A percentile compares a stretch with the other conserved stretches of the same genome.
phyloP scores from a whole-genome alignment of 2,113 vertebrate species.

The Aspidoscelis tigris region DNA sequence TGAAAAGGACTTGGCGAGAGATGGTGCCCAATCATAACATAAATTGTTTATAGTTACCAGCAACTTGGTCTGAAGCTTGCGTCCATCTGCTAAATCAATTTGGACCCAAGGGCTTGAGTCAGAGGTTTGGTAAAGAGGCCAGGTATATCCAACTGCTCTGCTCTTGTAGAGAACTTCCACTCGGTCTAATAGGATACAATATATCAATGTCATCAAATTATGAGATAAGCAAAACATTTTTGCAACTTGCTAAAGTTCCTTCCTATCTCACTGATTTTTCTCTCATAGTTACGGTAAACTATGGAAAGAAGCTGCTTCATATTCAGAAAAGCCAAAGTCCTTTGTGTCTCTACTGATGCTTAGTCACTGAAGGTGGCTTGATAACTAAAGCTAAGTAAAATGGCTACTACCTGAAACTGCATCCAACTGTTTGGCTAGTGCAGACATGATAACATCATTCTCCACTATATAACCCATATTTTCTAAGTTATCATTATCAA shows the following conservation, averaged over 20 bases:
- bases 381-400: slow-evolving; percentile 48
- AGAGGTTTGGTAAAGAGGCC: slow-evolving; percentile 81
- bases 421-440: slow-evolving; percentile 90
- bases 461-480: slow-evolving; percentile 97
- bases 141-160: slow-evolving; percentile 86
- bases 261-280: neutral
- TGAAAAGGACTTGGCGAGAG: slow-evolving; percentile 50
- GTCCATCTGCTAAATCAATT: slow-evolving; percentile 88
- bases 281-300: neutral
- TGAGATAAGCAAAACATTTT: slow-evolving; percentile 26
- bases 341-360: neutral
- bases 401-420: slow-evolving; percentile 82
- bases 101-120: slow-evolving; percentile 90
- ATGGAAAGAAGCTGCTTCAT: neutral
- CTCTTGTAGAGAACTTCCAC: slow-evolving; percentile 90
- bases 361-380: neutral
- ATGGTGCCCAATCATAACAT: slow-evolving; percentile 52
- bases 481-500: slow-evolving; percentile 93
- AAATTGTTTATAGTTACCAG: slow-evolving; percentile 84
- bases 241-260: neutral
- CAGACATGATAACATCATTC: slow-evolving; percentile 91
- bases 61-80: slow-evolving; percentile 88
- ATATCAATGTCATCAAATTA: slow-evolving; percentile 17
- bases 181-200: slow-evolving; percentile 78
- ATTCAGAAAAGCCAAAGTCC: neutral